phyloP scores from a whole-genome alignment of 2,113 vertebrate species.

The Acanthochromis polyacanthus region DNA sequence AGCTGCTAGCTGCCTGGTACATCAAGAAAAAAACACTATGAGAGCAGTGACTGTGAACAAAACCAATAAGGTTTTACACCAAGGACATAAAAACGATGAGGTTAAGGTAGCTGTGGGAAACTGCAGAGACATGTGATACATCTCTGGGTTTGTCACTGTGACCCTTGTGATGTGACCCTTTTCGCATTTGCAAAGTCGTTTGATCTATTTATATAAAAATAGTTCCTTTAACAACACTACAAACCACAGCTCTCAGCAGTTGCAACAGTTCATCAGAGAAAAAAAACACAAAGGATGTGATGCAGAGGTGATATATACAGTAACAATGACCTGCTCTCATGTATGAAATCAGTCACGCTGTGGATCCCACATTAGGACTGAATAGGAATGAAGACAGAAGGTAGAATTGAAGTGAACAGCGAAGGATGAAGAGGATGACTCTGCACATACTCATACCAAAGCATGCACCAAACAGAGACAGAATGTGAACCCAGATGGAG shows the following conservation, averaged over 20 bases:
- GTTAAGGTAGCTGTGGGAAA: background rate
- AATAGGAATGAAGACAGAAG: background rate
- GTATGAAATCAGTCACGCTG: no score
- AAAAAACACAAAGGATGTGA: no score
- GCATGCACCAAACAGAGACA: background rate
- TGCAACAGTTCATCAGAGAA: no score
- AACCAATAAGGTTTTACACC: no score
- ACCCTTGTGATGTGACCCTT: background rate
- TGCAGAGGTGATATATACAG: background rate
- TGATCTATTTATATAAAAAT: background rate
- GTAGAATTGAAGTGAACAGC: constrained; percentile 5
- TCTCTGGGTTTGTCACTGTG: background rate
- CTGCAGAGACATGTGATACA: background rate
- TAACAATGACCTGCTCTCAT: no score
- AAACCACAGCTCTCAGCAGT: background rate
- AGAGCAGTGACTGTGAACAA: no score
- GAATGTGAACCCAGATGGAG: constrained; percentile 30
- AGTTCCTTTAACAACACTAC: background rate
- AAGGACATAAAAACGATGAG: no score
- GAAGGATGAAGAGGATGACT: constrained; percentile 23
- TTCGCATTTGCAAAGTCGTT: background rate
- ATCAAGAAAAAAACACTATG: no score
- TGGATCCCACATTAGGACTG: no score
- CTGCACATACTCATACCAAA: constrained; percentile 14
- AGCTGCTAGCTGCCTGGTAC: no score